Conservation (phyloP, 2,797 vertebrate genomes). For the Tapera naevia region DNA sequence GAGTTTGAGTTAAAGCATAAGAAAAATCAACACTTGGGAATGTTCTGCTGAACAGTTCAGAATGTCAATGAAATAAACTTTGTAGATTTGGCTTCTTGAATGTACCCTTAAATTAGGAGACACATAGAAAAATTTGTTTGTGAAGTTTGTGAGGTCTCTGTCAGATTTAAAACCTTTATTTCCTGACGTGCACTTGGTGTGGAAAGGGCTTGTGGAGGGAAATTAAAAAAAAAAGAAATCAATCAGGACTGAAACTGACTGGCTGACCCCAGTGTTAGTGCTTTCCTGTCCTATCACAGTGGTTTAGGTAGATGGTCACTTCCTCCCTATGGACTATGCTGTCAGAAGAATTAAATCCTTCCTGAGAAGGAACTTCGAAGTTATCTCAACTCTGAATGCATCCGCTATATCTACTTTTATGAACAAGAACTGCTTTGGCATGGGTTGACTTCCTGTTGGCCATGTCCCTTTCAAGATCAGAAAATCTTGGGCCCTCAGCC, state of each 20-base stretch:
- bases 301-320: not conserved
- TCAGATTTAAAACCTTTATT: not conserved
- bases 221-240: not conserved
- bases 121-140: not conserved
- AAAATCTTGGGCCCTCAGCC: constrained; percentile 37
- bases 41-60: no score
- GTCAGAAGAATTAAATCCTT: constrained; percentile 33
- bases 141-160: not conserved
- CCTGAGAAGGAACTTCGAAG: constrained; percentile 33
- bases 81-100: no score
- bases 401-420: not conserved
- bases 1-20: no score
- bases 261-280: not conserved
- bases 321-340: constrained; percentile 1
- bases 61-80: no score
- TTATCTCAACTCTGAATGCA: constrained; percentile 18
- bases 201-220: not conserved
- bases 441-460: constrained; percentile 21
- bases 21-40: no score
- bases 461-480: constrained; percentile 3
- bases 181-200: not conserved
- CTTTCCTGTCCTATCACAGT: not conserved
- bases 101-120: no score
- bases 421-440: constrained; percentile 12
- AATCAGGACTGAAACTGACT: not conserved